Evolutionary conservation across 2,113 vertebrate species (phyloP).

Genomic region (Crotophaga sulcirostris): DNA sequence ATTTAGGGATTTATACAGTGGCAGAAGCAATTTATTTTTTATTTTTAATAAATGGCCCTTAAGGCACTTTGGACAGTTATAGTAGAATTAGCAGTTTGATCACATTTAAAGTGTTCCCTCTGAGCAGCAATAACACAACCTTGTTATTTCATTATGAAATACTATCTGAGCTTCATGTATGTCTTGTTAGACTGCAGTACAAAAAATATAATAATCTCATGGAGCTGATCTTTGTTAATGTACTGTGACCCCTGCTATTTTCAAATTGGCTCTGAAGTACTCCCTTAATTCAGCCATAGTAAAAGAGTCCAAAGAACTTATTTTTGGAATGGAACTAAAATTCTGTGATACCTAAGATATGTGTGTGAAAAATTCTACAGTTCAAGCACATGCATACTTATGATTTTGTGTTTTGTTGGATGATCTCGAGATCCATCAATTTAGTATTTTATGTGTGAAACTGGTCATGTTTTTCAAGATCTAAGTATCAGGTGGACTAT

Average conservation of each 20-base stretch:
- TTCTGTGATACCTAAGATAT: neutral
- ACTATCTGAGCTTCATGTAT: constrained; percentile 1
- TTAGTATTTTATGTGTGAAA: neutral
- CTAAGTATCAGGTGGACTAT: neutral
- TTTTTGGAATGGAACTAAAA: neutral
- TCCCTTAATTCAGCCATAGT: neutral
- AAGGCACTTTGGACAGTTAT: constrained; percentile 41
- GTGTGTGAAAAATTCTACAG: neutral
- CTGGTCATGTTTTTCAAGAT: neutral
- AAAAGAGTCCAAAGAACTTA: neutral
- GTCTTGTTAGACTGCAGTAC: constrained; percentile 28
- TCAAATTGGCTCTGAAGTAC: constrained; percentile 18
- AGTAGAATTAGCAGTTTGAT: constrained; percentile 63
- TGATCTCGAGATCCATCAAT: neutral
- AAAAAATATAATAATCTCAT: constrained; percentile 8
- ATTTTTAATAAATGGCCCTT: constrained; percentile 66
- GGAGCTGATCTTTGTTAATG: constrained; percentile 38
- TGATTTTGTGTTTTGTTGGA: fast-evolving
- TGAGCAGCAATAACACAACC: constrained; percentile 50
- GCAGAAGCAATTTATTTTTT: constrained; percentile 56
- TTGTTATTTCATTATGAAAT: constrained; percentile 67
- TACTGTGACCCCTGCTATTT: constrained; percentile 41
- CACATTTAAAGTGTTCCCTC: constrained; percentile 55
- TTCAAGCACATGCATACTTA: neutral
- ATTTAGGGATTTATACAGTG: constrained; percentile 20